Evolutionary conservation across 2,113 vertebrate genomes (phyloP).

Genomic region (Dromaius novaehollandiae): DNA sequence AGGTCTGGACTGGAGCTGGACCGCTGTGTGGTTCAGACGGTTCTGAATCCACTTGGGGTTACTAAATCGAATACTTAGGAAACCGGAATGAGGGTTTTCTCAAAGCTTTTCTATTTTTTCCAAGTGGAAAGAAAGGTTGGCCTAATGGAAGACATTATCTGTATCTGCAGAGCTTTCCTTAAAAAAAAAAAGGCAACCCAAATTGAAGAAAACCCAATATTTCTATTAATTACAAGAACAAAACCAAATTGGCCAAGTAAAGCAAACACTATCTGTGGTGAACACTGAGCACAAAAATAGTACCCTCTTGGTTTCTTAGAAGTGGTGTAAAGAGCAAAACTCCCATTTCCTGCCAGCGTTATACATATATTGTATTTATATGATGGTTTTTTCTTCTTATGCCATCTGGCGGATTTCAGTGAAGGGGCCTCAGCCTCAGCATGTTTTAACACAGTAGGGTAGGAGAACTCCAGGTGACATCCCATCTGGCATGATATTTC

Average conservation of each 20-base stretch:
- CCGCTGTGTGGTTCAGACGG: accelerated
- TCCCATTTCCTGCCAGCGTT: accelerated
- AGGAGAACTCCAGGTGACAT: background rate
- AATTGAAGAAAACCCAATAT: background rate
- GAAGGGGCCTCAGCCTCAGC: background rate
- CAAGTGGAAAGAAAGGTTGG: background rate
- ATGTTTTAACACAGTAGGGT: background rate
- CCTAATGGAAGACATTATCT: background rate
- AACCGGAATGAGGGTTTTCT: background rate
- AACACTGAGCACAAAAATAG: accelerated
- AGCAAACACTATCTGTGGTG: accelerated
- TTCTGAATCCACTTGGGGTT: background rate
- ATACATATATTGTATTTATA: background rate
- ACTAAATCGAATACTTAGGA: background rate
- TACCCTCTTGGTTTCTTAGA: background rate
- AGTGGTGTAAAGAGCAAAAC: background rate
- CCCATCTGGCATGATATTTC: background rate
- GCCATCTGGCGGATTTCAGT: background rate
- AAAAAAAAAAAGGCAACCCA: background rate
- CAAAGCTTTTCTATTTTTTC: background rate
- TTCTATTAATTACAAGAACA: background rate
- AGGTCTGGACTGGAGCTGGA: background rate
- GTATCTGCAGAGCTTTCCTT: background rate
- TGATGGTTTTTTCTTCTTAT: background rate
- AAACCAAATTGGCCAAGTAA: background rate